phyloP scores from a whole-genome alignment of 2,888 invertebrate species.

The Endotricha flammealis region DNA sequence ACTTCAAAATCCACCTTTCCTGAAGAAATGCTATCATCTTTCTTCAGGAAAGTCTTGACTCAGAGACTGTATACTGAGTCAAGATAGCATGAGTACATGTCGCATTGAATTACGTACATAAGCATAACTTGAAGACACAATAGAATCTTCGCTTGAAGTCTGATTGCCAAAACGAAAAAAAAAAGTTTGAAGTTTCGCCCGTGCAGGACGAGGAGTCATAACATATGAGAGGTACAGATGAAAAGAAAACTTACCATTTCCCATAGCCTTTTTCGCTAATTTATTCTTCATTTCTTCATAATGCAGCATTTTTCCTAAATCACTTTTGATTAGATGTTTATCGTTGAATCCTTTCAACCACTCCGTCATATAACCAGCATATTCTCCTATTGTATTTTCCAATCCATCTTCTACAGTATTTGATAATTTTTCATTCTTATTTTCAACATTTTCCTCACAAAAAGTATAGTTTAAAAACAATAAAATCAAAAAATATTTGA shows the following conservation, averaged over 20 bases:
- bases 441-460: neutral
- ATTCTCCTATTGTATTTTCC: conserved; percentile 37
- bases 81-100: too few species aligned
- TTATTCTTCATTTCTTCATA: conserved; percentile 52
- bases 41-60: too few species aligned
- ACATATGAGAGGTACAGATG: too few species aligned
- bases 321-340: conserved; percentile 42
- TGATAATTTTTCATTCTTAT: neutral
- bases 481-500: neutral
- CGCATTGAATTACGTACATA: too few species aligned
- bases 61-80: too few species aligned
- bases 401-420: conserved; percentile 34
- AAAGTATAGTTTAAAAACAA: neutral
- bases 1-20: too few species aligned
- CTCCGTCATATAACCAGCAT: conserved; percentile 26
- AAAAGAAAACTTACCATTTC: conserved; percentile 35
- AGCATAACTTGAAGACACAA: too few species aligned
- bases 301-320: conserved; percentile 42
- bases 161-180: too few species aligned
- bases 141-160: too few species aligned
- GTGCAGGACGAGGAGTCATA: too few species aligned
- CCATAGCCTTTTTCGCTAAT: conserved; percentile 22
- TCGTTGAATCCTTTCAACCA: conserved; percentile 55
- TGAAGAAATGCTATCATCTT: too few species aligned
- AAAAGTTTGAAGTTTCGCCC: too few species aligned